Evolutionary conservation across 2,113 vertebrate species (phyloP).

Genomic region (Carlito syrichta): DNA sequence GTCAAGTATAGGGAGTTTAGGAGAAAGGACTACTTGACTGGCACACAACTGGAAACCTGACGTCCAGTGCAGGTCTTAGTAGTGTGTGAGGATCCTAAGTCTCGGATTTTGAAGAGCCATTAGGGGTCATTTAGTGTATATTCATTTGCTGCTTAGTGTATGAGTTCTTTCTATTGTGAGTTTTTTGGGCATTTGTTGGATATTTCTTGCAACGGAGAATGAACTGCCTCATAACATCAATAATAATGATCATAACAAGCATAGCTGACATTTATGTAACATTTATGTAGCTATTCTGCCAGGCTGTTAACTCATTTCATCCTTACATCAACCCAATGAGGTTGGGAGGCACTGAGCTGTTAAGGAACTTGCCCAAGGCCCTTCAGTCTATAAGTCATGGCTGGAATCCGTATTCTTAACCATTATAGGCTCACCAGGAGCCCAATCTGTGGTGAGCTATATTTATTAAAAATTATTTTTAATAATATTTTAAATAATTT

Average conservation of each 20-base stretch:
- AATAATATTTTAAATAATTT: no score
- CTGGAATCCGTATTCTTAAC: background rate
- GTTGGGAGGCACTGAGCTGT: background rate
- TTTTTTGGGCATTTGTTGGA: background rate
- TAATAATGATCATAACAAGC: background rate
- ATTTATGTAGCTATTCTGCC: background rate
- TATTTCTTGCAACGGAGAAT: background rate
- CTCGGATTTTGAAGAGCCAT: background rate
- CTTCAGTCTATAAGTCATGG: fast-evolving
- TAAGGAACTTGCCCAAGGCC: background rate
- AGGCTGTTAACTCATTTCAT: background rate
- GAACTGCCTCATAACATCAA: background rate
- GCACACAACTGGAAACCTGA: background rate
- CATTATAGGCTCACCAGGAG: background rate
- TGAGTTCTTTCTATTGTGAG: background rate
- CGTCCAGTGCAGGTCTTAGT: background rate
- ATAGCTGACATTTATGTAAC: background rate
- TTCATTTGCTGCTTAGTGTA: background rate
- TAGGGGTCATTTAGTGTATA: background rate
- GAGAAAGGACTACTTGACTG: background rate
- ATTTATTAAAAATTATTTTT: background rate
- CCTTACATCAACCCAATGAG: background rate
- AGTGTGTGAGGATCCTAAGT: background rate
- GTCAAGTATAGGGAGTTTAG: background rate
- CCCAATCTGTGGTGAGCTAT: background rate